Conservation (phyloP, 2,113 vertebrate genomes). For the Alethe diademata region DNA sequence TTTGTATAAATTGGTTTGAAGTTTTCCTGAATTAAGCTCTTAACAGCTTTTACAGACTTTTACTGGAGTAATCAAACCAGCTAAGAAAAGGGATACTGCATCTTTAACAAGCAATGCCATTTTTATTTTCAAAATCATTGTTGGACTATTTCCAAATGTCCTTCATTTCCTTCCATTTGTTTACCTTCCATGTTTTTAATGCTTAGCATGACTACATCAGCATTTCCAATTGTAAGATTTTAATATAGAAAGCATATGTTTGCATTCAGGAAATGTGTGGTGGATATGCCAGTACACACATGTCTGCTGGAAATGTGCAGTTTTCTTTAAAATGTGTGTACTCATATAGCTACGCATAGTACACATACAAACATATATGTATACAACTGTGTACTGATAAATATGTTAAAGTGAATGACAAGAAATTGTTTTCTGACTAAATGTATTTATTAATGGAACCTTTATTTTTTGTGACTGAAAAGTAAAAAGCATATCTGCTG, state of each 20-base stretch:
- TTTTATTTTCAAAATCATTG: constrained; percentile 62
- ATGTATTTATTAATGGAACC: constrained; percentile 32
- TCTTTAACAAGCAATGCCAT: constrained; percentile 73
- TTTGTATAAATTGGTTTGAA: constrained; percentile 63
- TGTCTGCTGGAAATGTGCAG: constrained; percentile 29
- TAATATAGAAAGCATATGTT: constrained; percentile 61
- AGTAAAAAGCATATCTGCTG: constrained; percentile 50
- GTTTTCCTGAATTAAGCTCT: constrained; percentile 50
- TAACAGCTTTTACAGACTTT: constrained; percentile 48
- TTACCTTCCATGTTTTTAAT: constrained; percentile 71
- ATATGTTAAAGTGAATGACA: neutral
- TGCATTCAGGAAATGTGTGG: constrained; percentile 64
- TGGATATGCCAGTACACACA: constrained; percentile 41
- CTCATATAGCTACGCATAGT: constrained; percentile 34
- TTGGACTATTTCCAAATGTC: constrained; percentile 71
- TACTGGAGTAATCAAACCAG: constrained; percentile 60
- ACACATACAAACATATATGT: constrained; percentile 42
- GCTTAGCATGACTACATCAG: constrained; percentile 70
- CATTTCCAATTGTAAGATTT: constrained; percentile 51
- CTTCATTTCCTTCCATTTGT: constrained; percentile 74
- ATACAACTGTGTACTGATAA: constrained; percentile 61
- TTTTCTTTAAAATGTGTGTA: constrained; percentile 2
- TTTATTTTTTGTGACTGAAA: constrained; percentile 57
- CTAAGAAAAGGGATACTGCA: constrained; percentile 82
- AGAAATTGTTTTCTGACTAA: constrained; percentile 43